A percentile compares a stretch with the other conserved stretches of the same genome.
Conservation (phyloP, 2,888 invertebrate species). For the Acleris literana region DNA sequence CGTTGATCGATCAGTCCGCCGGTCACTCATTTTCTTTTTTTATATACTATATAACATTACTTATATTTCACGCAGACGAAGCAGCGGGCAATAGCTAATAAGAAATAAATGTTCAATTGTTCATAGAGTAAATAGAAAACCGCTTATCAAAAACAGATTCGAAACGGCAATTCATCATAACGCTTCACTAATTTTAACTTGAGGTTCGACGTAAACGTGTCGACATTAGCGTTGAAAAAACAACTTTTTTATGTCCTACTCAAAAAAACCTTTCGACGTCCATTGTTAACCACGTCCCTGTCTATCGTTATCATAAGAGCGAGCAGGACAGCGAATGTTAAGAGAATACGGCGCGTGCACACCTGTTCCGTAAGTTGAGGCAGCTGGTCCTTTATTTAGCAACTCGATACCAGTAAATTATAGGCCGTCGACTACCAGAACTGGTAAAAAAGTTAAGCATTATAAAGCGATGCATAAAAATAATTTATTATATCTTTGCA, state of each 20-base stretch:
- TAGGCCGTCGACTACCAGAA: constrained; percentile 26
- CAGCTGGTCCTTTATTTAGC: constrained; percentile 64
- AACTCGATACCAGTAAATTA: constrained; percentile 51
- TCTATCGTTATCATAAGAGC: constrained; percentile 43
- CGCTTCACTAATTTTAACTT: constrained; percentile 30
- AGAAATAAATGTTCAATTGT: too few relatives aligned
- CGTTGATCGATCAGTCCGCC: too few relatives aligned
- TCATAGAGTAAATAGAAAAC: constrained; percentile 5
- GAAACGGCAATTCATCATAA: constrained; percentile 24
- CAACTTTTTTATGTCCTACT: constrained; percentile 20
- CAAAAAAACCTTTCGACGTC: constrained; percentile 22
- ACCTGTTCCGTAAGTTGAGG: constrained; percentile 59
- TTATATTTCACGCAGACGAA: too few relatives aligned
- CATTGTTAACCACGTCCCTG: constrained; percentile 36
- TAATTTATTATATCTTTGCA: background rate
- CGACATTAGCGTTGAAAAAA: constrained; percentile 23
- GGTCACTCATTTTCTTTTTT: too few relatives aligned
- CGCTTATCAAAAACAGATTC: constrained; percentile 13
- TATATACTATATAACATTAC: too few relatives aligned
- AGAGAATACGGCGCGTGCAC: constrained; percentile 59
- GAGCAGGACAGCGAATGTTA: constrained; percentile 44
- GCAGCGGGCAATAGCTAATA: too few relatives aligned
- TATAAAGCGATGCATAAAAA: background rate
- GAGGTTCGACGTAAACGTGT: constrained; percentile 24
- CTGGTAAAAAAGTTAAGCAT: constrained; percentile 28